A percentile compares a stretch with the other conserved stretches of the same genome.
Evolutionary conservation across 2,888 invertebrate species (phyloP).

Genomic region (Drosophila mimetica): DNA sequence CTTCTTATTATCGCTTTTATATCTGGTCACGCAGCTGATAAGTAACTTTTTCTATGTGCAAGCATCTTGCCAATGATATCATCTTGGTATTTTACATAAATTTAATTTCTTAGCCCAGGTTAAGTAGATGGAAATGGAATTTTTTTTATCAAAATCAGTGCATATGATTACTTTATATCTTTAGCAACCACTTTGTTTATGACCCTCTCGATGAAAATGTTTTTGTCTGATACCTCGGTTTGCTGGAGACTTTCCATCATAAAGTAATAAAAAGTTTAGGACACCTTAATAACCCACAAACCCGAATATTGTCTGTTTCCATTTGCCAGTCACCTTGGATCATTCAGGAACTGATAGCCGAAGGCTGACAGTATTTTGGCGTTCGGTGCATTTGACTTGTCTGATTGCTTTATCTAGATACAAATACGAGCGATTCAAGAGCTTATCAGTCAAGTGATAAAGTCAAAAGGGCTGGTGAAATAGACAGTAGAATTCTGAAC

Average conservation of each 20-base stretch:
- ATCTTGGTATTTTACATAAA: constrained; percentile 8
- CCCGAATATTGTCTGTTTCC: constrained; percentile 18
- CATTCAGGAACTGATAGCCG: constrained; percentile 36
- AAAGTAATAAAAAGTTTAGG: constrained; percentile 17
- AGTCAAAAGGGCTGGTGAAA: constrained; percentile 13
- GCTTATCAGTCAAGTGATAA: constrained; percentile 59
- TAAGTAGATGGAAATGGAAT: background rate
- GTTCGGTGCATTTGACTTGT: constrained; percentile 40
- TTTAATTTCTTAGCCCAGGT: background rate
- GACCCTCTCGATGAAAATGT: constrained; percentile 1
- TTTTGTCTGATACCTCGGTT: constrained; percentile 1
- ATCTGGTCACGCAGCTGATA: constrained; percentile 34
- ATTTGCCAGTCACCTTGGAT: constrained; percentile 33
- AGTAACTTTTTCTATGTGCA: constrained; percentile 10
- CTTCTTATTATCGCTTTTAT: constrained; percentile 11
- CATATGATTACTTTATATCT: background rate
- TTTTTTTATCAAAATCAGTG: background rate
- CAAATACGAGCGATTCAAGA: constrained; percentile 37
- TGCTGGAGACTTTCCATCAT: constrained; percentile 32
- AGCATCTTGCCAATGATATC: constrained; percentile 15
- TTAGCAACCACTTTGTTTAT: constrained; percentile 7
- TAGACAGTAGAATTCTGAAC: constrained; percentile 10
- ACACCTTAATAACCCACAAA: constrained; percentile 14
- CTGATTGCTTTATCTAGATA: constrained; percentile 42
- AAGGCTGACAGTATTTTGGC: constrained; percentile 53